Conservation (phyloP, 2,113 vertebrate species). For the Hyla sarda region DNA sequence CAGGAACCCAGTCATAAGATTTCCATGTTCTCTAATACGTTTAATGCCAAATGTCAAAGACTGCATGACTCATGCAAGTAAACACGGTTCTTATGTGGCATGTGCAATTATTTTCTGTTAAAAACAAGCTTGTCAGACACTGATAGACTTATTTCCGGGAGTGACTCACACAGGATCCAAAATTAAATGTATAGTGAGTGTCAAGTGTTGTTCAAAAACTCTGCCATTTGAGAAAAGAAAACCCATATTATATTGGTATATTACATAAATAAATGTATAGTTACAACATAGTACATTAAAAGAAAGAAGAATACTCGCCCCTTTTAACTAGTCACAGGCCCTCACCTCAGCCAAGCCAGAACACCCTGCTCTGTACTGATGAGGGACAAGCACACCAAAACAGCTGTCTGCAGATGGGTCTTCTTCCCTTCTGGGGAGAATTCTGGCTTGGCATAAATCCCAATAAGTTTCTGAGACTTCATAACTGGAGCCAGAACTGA, state of each 20-base stretch:
- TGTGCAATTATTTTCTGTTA: neutral
- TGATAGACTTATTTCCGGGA: neutral
- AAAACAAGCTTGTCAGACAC: neutral
- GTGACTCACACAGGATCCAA: neutral
- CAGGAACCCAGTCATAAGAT: no score
- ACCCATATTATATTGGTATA: neutral
- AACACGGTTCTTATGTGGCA: neutral
- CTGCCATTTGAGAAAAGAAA: neutral
- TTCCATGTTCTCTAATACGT: conserved; percentile 6
- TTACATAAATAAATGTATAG: neutral
- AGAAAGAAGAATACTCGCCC: no score
- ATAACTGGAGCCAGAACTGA: no score
- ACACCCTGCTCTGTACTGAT: no score
- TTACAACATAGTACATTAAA: neutral
- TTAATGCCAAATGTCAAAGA: neutral
- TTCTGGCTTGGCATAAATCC: no score
- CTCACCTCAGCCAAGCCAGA: no score
- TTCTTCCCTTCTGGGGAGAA: no score
- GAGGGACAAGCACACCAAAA: no score
- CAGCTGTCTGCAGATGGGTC: no score
- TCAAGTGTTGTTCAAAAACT: neutral
- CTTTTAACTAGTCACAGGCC: no score
- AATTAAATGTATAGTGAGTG: neutral
- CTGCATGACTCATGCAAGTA: conserved; percentile 15
- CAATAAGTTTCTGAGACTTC: no score